Conservation (phyloP, 2,113 vertebrate genomes). For the Rhipidura dahli region DNA sequence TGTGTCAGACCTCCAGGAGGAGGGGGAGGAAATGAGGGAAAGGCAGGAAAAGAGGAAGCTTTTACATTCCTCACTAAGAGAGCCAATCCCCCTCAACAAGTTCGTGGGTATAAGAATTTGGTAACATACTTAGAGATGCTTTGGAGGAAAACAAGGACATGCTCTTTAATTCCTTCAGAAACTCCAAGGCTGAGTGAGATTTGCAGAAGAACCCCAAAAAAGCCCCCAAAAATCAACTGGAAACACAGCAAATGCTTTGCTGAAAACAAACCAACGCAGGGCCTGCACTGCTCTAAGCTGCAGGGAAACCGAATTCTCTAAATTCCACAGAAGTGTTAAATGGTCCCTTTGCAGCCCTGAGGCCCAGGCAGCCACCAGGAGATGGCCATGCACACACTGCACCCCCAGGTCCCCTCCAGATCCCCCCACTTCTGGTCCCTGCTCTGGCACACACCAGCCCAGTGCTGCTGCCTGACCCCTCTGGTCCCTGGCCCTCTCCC, state of each 20-base stretch:
- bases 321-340: background rate
- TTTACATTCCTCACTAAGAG: background rate
- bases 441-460: accelerated
- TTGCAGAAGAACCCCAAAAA: background rate
- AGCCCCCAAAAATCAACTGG: background rate
- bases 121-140: background rate
- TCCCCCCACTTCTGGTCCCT: background rate
- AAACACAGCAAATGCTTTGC: background rate
- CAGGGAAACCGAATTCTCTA: background rate
- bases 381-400: background rate
- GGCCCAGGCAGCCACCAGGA: background rate
- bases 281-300: accelerated
- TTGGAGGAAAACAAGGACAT: background rate
- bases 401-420: background rate
- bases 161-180: background rate
- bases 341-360: accelerated
- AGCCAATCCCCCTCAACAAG: background rate
- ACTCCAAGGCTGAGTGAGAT: background rate
- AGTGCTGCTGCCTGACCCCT: background rate
- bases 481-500: accelerated
- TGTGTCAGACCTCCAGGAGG: background rate
- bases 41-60: background rate
- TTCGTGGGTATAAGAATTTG: background rate
- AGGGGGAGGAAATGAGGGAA: background rate
- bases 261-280: background rate